Conservation (phyloP, 2,888 invertebrate species). For the Troilus luridus region DNA sequence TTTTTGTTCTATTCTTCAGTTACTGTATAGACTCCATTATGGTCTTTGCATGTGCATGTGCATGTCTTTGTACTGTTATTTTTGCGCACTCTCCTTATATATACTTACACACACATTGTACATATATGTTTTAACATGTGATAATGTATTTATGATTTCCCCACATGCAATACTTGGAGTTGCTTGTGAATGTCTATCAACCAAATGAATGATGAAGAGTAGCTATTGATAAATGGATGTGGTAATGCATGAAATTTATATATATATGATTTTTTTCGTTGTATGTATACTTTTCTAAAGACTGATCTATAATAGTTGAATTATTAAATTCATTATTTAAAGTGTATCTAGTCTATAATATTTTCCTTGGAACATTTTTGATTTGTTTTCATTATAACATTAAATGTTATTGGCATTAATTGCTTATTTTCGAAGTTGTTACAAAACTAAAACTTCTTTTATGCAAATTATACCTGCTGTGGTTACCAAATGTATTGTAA, state of each 20-base stretch:
- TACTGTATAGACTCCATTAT: conserved; percentile 15
- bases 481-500: background rate
- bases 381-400: background rate
- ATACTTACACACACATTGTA: background rate
- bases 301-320: background rate
- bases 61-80: background rate
- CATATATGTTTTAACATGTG: background rate
- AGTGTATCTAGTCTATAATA: conserved; percentile 14
- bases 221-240: background rate
- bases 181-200: conserved; percentile 14
- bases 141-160: background rate
- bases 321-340: background rate
- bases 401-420: background rate
- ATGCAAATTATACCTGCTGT: background rate
- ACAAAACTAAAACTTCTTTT: background rate
- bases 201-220: background rate
- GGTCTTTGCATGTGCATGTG: background rate
- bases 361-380: background rate
- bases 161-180: background rate
- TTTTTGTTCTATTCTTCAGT: conserved; percentile 3
- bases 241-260: background rate
- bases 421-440: background rate
- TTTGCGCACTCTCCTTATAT: background rate
- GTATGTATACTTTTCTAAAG: conserved; percentile 3
- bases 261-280: background rate